phyloP scores from a whole-genome alignment of 2,113 vertebrate genomes.

The Hypocryptadius cinnamomeus region DNA sequence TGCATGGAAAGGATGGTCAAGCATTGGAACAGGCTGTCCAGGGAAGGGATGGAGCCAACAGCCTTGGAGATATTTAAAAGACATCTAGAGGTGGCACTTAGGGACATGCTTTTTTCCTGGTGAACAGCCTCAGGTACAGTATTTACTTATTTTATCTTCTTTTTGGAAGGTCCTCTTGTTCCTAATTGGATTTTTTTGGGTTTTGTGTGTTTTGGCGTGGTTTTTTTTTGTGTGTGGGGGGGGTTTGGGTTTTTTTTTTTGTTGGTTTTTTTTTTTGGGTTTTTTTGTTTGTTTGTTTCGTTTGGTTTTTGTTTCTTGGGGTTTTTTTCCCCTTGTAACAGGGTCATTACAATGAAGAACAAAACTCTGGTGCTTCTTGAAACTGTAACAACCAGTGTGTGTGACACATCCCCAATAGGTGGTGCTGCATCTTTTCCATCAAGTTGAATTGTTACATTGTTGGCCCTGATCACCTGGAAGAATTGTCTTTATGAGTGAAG shows the following conservation, averaged over 20 bases:
- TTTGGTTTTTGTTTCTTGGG: not conserved
- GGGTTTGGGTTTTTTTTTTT: not conserved
- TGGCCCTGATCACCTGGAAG: not conserved
- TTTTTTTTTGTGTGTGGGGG: too few relatives aligned
- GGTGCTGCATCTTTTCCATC: slow-evolving; percentile 34
- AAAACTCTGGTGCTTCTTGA: not conserved
- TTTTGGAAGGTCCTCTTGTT: not conserved
- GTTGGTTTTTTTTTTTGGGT: not conserved
- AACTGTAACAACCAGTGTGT: not conserved
- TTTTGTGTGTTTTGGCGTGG: not conserved
- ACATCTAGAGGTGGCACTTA: not conserved
- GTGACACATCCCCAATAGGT: slow-evolving; percentile 13
- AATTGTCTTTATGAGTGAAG: not conserved
- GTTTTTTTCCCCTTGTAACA: not conserved
- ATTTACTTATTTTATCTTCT: not conserved
- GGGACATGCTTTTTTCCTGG: not conserved
- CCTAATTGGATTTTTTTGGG: not conserved
- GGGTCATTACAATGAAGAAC: not conserved
- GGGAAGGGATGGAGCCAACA: not conserved
- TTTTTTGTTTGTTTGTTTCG: not conserved
- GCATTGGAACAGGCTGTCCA: not conserved
- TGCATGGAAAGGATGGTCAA: not conserved
- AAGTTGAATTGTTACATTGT: not conserved
- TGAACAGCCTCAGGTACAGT: not conserved
- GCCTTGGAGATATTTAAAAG: not conserved